Evolutionary conservation across 2,113 vertebrate species (phyloP).

Genomic region (Geococcyx californianus): DNA sequence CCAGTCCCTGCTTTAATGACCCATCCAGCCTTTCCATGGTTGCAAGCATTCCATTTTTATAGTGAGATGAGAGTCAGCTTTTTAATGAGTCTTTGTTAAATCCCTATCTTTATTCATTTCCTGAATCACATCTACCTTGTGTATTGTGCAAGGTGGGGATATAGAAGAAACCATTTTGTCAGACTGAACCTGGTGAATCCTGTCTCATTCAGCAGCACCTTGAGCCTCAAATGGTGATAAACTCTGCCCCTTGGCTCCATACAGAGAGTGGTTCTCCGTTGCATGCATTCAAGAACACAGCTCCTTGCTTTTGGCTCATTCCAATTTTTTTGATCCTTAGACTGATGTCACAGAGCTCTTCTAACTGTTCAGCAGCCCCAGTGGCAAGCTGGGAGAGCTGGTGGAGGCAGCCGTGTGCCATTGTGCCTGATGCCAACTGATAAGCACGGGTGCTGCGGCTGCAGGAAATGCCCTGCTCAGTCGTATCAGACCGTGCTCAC

Average conservation of each 20-base stretch:
- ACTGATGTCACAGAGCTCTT: neutral
- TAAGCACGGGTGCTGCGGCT: no score
- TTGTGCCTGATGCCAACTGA: fast-evolving
- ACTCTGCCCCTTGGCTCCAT: neutral
- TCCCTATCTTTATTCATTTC: neutral
- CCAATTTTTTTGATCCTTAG: neutral
- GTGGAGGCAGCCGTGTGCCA: neutral
- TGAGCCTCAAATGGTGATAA: fast-evolving
- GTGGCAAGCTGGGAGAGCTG: fast-evolving
- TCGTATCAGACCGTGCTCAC: fast-evolving
- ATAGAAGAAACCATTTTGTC: neutral
- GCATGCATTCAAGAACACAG: fast-evolving
- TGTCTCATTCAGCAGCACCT: neutral
- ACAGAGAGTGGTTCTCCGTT: fast-evolving
- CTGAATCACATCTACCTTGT: neutral
- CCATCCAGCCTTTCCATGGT: fast-evolving
- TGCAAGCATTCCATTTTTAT: neutral
- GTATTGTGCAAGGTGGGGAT: fast-evolving
- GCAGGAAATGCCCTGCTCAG: neutral
- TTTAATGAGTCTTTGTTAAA: neutral
- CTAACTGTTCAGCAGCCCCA: neutral
- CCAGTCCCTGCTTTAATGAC: neutral
- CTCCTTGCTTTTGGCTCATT: neutral
- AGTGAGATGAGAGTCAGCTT: neutral
- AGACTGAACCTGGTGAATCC: neutral